phyloP scores from a whole-genome alignment of 2,888 invertebrate genomes.

The Drosophila anomelani region DNA sequence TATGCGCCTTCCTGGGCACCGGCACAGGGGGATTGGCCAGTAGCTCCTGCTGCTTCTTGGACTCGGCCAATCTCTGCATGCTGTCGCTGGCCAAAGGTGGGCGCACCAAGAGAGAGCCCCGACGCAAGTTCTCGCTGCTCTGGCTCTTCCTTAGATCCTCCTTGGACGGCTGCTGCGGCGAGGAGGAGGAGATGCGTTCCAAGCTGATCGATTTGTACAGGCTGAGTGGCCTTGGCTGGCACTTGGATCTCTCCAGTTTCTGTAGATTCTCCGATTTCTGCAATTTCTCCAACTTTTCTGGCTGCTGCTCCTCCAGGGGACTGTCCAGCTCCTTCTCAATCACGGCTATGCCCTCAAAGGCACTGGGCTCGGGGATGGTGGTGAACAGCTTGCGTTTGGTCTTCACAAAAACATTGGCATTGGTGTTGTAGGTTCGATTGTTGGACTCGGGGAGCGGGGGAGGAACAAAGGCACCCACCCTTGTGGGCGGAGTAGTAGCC shows the following conservation, averaged over 20 bases:
- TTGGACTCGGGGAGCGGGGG: constrained; percentile 68
- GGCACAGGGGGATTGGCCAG: constrained; percentile 55
- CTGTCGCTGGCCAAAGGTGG: constrained; percentile 82
- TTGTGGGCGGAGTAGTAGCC: constrained; percentile 1
- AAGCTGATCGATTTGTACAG: constrained; percentile 75
- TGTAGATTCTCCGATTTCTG: neutral
- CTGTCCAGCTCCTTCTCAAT: constrained; percentile 73
- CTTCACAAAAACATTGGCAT: constrained; percentile 90
- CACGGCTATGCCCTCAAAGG: constrained; percentile 74
- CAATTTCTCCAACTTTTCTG: constrained; percentile 1
- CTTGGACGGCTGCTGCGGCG: constrained; percentile 11
- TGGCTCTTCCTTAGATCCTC: constrained; percentile 67
- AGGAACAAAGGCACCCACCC: constrained; percentile 58
- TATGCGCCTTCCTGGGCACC: constrained; percentile 67
- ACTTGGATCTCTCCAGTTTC: constrained; percentile 5
- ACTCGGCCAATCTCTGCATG: constrained; percentile 67
- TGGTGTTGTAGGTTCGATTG: constrained; percentile 60
- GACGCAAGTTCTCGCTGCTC: constrained; percentile 62
- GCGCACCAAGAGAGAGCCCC: constrained; percentile 50
- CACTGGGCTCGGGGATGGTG: constrained; percentile 86
- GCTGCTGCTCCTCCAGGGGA: constrained; percentile 14
- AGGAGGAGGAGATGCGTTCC: constrained; percentile 53
- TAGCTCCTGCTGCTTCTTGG: constrained; percentile 36
- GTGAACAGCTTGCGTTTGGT: constrained; percentile 93
- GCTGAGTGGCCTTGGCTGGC: constrained; percentile 48